Evolutionary conservation across 2,113 vertebrate species (phyloP).

Genomic region (Onychostruthus taczanowskii): DNA sequence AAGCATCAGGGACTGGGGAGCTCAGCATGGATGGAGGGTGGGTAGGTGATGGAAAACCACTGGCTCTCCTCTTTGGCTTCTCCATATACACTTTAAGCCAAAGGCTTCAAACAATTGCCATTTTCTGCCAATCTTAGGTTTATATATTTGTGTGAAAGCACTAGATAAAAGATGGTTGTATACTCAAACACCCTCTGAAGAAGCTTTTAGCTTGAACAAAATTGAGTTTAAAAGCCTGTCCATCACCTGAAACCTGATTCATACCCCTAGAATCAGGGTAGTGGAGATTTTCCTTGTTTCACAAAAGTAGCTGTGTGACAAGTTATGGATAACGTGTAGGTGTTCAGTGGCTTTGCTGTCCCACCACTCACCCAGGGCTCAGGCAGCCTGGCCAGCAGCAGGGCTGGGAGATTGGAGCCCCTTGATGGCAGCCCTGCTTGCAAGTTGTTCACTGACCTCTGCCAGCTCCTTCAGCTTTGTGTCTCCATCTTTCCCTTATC

Average conservation of each 20-base stretch:
- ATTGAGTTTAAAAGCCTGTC: not conserved
- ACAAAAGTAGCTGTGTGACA: not conserved
- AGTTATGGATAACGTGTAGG: fast-evolving
- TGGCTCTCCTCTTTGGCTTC: not conserved
- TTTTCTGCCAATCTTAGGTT: not conserved
- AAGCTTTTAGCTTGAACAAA: not conserved
- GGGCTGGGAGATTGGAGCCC: not conserved
- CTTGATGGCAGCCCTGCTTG: not conserved
- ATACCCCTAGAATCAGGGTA: not conserved
- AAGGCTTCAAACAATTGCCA: not conserved
- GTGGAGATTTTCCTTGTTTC: not conserved
- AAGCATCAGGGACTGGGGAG: not conserved
- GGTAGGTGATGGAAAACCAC: not conserved
- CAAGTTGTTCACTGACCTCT: not conserved
- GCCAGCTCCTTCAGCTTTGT: not conserved
- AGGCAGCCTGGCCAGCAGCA: not conserved
- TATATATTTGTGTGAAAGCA: not conserved
- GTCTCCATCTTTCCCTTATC: not conserved
- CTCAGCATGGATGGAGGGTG: not conserved
- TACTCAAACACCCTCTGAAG: not conserved
- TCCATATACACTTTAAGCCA: not conserved
- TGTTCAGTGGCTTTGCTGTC: not conserved
- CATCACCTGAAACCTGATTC: not conserved
- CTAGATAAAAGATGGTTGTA: not conserved
- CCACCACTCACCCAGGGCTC: not conserved